Evolutionary conservation across 2,113 vertebrate species (phyloP), one percentile per base, ranked within the genome.

Genomic region (Silurus glanis): DNA sequence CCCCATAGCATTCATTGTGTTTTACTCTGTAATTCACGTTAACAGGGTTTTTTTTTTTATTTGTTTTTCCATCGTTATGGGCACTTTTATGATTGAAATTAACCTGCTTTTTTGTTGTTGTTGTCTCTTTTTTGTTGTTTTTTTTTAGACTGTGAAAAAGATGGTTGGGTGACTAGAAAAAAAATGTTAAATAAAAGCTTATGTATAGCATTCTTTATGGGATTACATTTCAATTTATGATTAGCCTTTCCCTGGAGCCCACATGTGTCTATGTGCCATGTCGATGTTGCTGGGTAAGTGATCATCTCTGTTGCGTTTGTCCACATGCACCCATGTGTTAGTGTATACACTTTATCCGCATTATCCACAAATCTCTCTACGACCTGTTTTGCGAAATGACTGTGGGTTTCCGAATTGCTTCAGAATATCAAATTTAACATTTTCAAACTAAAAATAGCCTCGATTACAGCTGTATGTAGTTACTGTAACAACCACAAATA

Each of bases 81-180:
- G 80, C 83, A 87, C 55, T 79, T 87, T 83, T 85, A 47, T 89
- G 72, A 80, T 83, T 83, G 37, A 75, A 72, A 62, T 78, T 62
- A 83, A 85, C 61, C 9, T 87, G 83, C 83, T 83, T 83, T 80
- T 84, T 25, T 85, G 37, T 67, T 56, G 55, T 62, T 71, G 7
- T 59, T 85, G 49, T 80, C 74, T 64, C 75, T 69, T 85, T n/a
- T 71, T 61, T 61, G 53, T 84, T 4, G 23, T 84, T 66, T 53
- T 10, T 53, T 85, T 84, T 86, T 74, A 86, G 82, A 88, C 84
- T 89, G 86, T 89, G 89, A 89, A 89, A 89, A 80, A 76, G 76
- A 87, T 83, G 83, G 51, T 85, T 79, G 86, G 69, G 76, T 72
- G 85, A 78, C 19, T 53, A 59, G 55, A 51, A 51, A 37, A 37